A percentile compares a stretch with the other conserved stretches of the same genome.
These are phyloP conservation scores for Drosophila nigromelanica DNA, from an alignment of 1,140 invertebrate genomes.

Conservation along the genomic window DNA sequence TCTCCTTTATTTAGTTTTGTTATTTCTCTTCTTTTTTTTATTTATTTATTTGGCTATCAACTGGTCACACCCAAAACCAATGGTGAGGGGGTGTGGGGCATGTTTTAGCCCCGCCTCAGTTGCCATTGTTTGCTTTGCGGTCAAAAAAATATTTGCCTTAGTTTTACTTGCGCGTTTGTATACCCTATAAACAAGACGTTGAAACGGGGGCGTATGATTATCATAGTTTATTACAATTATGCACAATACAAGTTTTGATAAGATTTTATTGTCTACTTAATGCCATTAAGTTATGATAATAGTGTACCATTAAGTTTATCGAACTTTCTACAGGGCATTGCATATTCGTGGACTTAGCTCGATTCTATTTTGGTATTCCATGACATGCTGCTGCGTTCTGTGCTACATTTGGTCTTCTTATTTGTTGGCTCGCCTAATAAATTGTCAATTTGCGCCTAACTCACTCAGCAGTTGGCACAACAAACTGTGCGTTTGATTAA, in stretches of 20 bases:
- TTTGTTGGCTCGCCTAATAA: conserved; percentile 59
- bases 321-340: background rate
- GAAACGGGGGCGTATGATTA: too few species aligned
- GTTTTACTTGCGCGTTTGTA: conserved; percentile 23
- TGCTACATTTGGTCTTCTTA: conserved; percentile 44
- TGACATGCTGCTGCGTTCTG: conserved; percentile 22
- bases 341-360: background rate
- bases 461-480: conserved; percentile 58
- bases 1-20: background rate
- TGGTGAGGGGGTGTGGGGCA: background rate
- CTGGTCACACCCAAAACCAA: conserved; percentile 45
- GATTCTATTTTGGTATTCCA: conserved; percentile 1
- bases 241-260: background rate
- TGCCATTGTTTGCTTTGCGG: conserved; percentile 30
- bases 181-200: conserved; percentile 18
- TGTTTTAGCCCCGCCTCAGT: conserved; percentile 3
- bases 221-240: too few species aligned
- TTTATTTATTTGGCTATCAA: background rate
- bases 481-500: conserved; percentile 58
- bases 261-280: background rate
- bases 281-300: background rate
- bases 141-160: conserved; percentile 45
- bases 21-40: background rate
- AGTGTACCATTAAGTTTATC: background rate
- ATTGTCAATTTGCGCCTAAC: conserved; percentile 66